phyloP scores from a whole-genome alignment of 1,140 invertebrate species.

The Listronotus bonariensis region DNA sequence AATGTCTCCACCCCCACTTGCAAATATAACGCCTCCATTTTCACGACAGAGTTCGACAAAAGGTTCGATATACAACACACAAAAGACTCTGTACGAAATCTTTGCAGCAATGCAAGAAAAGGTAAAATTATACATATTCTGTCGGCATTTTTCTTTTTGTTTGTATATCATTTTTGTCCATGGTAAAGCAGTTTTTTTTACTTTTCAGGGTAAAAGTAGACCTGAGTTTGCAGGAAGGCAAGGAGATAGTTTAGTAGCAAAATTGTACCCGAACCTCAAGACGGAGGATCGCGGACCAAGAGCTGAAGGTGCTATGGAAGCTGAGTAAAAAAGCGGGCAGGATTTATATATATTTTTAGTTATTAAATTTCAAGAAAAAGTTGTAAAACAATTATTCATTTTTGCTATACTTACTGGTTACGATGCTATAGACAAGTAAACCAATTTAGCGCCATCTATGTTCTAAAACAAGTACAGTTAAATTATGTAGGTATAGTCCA shows the following conservation, averaged over 20 bases:
- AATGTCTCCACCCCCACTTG: slow-evolving; percentile 71
- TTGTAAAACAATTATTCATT: no score
- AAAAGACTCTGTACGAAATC: slow-evolving; percentile 69
- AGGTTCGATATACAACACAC: slow-evolving; percentile 46
- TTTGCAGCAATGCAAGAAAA: slow-evolving; percentile 60
- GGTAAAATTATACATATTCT: neutral
- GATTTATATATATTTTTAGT: no score
- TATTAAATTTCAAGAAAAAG: no score
- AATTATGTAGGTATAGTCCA: no score
- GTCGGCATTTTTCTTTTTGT: no score
- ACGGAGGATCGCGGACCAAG: slow-evolving; percentile 49
- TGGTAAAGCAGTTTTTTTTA: neutral
- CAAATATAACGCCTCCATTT: slow-evolving; percentile 49
- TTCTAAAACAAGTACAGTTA: no score
- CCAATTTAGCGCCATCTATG: no score
- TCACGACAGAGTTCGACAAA: slow-evolving; percentile 39
- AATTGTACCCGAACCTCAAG: slow-evolving; percentile 79
- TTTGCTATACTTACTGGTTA: no score
- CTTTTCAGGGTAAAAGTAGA: slow-evolving; percentile 60
- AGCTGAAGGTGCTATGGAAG: slow-evolving; percentile 48
- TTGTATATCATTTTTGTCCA: no score
- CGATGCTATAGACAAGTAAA: no score
- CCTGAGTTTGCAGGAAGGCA: slow-evolving; percentile 80
- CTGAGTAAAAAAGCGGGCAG: slow-evolving; percentile 45
- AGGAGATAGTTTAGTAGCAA: slow-evolving; percentile 69